phyloP scores from a whole-genome alignment of 2,797 vertebrate genomes.

The Epinephelus coioides region DNA sequence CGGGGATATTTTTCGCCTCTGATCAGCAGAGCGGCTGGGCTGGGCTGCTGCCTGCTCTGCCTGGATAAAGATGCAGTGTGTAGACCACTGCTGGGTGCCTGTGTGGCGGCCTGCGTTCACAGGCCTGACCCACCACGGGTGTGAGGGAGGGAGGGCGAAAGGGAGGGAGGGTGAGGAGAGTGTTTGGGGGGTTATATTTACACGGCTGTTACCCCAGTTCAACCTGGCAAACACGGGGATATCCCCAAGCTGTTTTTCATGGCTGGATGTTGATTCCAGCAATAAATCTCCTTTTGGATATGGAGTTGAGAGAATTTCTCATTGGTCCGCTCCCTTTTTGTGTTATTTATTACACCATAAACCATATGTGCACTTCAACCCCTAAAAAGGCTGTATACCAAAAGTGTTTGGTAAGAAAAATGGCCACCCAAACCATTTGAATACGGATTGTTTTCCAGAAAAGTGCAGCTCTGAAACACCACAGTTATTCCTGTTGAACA shows the following conservation, averaged over 20 bases:
- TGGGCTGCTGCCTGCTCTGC: constrained; percentile 62
- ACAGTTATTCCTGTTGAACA: neutral
- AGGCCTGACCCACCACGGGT: constrained; percentile 36
- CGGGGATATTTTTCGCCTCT: constrained; percentile 80
- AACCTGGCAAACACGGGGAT: constrained; percentile 68
- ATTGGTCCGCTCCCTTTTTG: neutral
- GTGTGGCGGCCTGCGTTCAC: constrained; percentile 53
- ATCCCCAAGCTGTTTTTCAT: constrained; percentile 63
- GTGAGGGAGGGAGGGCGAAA: neutral
- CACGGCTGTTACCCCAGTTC: constrained; percentile 54
- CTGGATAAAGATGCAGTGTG: constrained; percentile 85
- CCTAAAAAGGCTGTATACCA: neutral
- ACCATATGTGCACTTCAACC: neutral
- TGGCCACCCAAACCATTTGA: neutral
- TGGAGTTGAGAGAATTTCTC: constrained; percentile 32
- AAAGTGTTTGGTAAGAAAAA: neutral
- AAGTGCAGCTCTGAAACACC: neutral
- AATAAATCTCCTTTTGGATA: constrained; percentile 16
- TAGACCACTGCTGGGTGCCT: constrained; percentile 62
- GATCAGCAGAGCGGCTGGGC: constrained; percentile 72
- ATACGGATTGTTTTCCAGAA: constrained; percentile 4
- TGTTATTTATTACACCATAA: constrained; percentile 5
- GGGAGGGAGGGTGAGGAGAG: constrained; percentile 2
- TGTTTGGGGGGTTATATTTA: constrained; percentile 47
- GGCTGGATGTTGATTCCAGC: constrained; percentile 21